Conservation (phyloP, 2,888 invertebrate species). For the Sesia bembeciformis region DNA sequence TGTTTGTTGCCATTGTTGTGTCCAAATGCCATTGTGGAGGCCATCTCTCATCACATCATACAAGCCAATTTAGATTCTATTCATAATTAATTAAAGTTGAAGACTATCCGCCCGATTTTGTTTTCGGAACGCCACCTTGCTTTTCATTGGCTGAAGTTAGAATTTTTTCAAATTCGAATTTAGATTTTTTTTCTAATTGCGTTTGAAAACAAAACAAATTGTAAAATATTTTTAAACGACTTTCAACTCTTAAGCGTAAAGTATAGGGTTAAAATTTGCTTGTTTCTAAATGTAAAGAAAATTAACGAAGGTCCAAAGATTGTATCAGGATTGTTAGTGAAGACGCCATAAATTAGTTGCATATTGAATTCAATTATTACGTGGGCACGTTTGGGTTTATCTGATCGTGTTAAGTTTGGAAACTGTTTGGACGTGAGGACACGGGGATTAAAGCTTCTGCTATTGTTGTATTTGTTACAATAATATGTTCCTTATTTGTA, state of each 20-base stretch:
- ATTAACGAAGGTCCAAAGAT: slow-evolving; percentile 26
- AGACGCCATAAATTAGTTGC: slow-evolving; percentile 45
- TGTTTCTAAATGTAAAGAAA: slow-evolving; percentile 9
- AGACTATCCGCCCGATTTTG: neutral
- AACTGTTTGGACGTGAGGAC: slow-evolving; percentile 16
- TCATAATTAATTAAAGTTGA: too few relatives aligned
- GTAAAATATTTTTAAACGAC: slow-evolving; percentile 2
- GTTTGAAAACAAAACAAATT: slow-evolving; percentile 8
- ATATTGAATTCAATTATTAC: slow-evolving; percentile 44
- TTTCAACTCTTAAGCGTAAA: slow-evolving; percentile 2
- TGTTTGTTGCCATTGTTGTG: slow-evolving; percentile 10
- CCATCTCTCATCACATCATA: slow-evolving; percentile 2
- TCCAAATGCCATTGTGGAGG: slow-evolving; percentile 14
- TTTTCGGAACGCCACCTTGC: neutral
- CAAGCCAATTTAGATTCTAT: too few relatives aligned
- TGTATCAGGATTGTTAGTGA: slow-evolving; percentile 28
- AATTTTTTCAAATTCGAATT: slow-evolving; percentile 11
- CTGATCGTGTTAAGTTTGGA: slow-evolving; percentile 12
- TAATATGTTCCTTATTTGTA: too few relatives aligned
- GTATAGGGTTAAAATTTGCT: slow-evolving; percentile 7
- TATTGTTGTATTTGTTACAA: neutral
- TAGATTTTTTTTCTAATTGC: slow-evolving; percentile 12
- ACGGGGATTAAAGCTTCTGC: slow-evolving; percentile 2
- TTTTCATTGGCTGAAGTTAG: slow-evolving; percentile 8
- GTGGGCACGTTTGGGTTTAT: slow-evolving; percentile 24